These are phyloP conservation scores for Pecten maximus DNA, from an alignment of 2,888 invertebrate genomes.

Conservation along the genomic window DNA sequence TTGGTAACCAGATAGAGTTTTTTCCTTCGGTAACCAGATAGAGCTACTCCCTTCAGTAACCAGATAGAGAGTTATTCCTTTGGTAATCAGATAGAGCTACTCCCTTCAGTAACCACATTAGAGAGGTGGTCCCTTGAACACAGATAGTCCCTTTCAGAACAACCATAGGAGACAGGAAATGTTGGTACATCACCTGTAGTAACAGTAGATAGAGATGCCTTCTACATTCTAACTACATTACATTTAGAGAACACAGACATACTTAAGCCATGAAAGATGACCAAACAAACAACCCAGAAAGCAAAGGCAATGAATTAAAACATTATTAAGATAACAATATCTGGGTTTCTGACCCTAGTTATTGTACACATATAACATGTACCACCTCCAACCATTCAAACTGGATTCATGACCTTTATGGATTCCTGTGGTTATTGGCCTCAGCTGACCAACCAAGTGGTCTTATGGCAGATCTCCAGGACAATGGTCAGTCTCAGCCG, in stretches of 20 bases:
- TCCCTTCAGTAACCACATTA: too few species aligned
- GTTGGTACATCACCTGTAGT: too few species aligned
- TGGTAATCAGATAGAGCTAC: too few species aligned
- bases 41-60: too few species aligned
- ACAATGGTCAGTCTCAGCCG: neutral
- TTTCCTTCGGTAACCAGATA: too few species aligned
- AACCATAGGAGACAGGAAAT: too few species aligned
- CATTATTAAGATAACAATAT: neutral
- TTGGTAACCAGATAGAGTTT: too few species aligned
- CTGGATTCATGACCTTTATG: neutral
- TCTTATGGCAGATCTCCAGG: neutral
- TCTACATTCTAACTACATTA: too few species aligned
- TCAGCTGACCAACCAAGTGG: slow-evolving; percentile 21
- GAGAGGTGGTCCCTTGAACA: too few species aligned
- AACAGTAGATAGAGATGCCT: too few species aligned
- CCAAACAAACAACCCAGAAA: neutral
- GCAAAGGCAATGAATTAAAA: neutral
- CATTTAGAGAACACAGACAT: too few species aligned
- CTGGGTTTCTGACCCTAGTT: neutral
- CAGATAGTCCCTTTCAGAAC: too few species aligned
- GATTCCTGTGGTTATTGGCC: neutral
- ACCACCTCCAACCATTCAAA: neutral
- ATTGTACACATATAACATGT: neutral
- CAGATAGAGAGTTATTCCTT: neutral
- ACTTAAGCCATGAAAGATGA: neutral